Percentiles rank a stretch among this genome's conserved stretches.
Conservation (phyloP, 2,888 invertebrate genomes). For the Nymphalis c-album region DNA sequence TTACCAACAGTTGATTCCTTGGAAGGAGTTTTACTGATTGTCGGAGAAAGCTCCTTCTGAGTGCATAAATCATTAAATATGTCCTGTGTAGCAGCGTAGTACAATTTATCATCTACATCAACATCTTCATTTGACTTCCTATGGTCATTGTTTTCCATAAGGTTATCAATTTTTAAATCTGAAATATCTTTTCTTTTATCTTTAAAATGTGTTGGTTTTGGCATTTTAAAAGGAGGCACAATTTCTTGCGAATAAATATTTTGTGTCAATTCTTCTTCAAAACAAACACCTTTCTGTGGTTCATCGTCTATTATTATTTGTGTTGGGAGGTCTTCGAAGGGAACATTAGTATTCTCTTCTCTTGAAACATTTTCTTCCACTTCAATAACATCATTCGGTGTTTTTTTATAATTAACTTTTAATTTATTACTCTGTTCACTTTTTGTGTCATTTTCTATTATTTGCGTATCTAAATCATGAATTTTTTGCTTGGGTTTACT, state of each 20-base stretch:
- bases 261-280: constrained; percentile 55
- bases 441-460: constrained; percentile 37
- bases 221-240: constrained; percentile 59
- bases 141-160: constrained; percentile 33
- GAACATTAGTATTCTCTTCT: constrained; percentile 4
- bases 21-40: constrained; percentile 8
- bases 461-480: constrained; percentile 36
- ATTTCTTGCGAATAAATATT: constrained; percentile 49
- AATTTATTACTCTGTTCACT: not conserved
- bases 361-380: constrained; percentile 30
- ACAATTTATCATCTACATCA: constrained; percentile 49
- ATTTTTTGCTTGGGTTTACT: constrained; percentile 7
- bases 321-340: constrained; percentile 49
- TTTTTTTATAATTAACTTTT: constrained; percentile 40
- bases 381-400: constrained; percentile 42
- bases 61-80: constrained; percentile 63
- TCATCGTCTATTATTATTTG: constrained; percentile 39
- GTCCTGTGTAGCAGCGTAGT: constrained; percentile 69
- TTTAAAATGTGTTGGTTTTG: constrained; percentile 54
- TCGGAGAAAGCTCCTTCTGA: constrained; percentile 48
- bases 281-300: constrained; percentile 27
- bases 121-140: constrained; percentile 15
- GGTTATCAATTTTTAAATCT: constrained; percentile 18
- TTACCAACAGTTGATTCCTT: not conserved
- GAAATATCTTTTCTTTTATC: constrained; percentile 49